A percentile compares a stretch with the other conserved stretches of the same genome.
Evolutionary conservation across 1,140 invertebrate species (phyloP).

Genomic region (Carposina sasakii): DNA sequence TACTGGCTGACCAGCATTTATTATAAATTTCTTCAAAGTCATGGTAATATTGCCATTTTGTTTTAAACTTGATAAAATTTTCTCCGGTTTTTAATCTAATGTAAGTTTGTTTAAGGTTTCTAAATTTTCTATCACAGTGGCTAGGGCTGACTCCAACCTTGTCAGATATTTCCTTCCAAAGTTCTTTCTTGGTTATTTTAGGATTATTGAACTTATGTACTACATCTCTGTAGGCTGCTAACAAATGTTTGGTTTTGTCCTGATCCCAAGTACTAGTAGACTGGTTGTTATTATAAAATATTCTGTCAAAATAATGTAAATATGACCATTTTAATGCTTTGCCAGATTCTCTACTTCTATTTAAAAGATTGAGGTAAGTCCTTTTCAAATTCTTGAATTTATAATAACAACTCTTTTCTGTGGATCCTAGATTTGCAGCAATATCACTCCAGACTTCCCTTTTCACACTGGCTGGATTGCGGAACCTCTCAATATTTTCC

Average conservation of each 20-base stretch:
- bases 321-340: constrained; percentile 61
- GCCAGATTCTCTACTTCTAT: constrained; percentile 40
- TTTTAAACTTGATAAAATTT: constrained; percentile 35
- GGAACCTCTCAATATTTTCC: constrained; percentile 53
- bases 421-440: constrained; percentile 44
- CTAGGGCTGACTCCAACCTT: constrained; percentile 43
- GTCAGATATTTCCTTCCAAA: constrained; percentile 57
- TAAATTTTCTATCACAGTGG: constrained; percentile 58
- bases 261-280: constrained; percentile 46
- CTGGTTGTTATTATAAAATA: constrained; percentile 57
- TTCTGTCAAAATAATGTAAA: constrained; percentile 56
- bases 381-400: constrained; percentile 64
- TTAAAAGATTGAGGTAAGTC: constrained; percentile 58
- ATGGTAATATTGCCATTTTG: constrained; percentile 60
- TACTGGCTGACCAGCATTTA: constrained; percentile 24
- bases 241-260: constrained; percentile 45
- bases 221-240: constrained; percentile 50
- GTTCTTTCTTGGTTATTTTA: constrained; percentile 56
- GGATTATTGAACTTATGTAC: constrained; percentile 54
- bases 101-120: constrained; percentile 64
- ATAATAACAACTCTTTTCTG: constrained; percentile 61
- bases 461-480: constrained; percentile 38
- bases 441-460: constrained; percentile 63
- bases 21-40: constrained; percentile 53
- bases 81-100: constrained; percentile 47